Base-by-base conservation (phyloP, 2,888 invertebrate genomes). In the Eupithecia inturbata region DNA sequence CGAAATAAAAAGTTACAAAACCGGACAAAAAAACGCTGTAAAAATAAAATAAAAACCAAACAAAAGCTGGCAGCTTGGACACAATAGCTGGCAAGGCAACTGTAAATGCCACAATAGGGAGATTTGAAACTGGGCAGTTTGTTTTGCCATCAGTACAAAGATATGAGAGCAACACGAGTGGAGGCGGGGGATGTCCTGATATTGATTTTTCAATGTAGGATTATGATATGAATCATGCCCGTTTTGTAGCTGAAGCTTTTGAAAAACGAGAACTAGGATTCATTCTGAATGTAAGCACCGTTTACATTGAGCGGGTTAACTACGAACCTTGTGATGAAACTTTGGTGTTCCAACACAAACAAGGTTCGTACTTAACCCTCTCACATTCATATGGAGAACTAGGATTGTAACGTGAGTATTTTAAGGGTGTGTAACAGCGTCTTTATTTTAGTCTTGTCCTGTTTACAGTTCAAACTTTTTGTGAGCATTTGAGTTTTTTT, bases 131-230 rank as follows among this genome's bases (percentile, higher is more conserved):
- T 28, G 39, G 28, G 63, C 57, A 74, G 70, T 22, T 75, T 80
- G 67, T 80, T 84, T 79, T 90, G 87, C 87, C 53, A 74, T 85
- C 91, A 70, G 75, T 92, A 88, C 89, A 33, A 60, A 68, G 77
- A 67, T 80, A 82, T 80, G 80, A 84, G 83, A 87, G 82, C 82
- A 87, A 87, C 88, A 89, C 89, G 87, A 89, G 85, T 88, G 12
- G 53, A 53, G 53, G 87, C 88, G 88, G 86, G 71, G 87, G 85
- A 88, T 88, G 85, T 80, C 68, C 80, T 78, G 81, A 79, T 92
- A 93, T 93, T 88, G 93, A 93, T 93, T 93, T 92, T 90, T 82
- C 81, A 84, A 69, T 87, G 89, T 86, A 81, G 86, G 87, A 88
- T 88, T 89, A 90, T 92, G 31, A 31, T n/a, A n/a, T 31, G 92